Conservation (phyloP, 2,888 invertebrate species). For the Gerris lacustris region DNA sequence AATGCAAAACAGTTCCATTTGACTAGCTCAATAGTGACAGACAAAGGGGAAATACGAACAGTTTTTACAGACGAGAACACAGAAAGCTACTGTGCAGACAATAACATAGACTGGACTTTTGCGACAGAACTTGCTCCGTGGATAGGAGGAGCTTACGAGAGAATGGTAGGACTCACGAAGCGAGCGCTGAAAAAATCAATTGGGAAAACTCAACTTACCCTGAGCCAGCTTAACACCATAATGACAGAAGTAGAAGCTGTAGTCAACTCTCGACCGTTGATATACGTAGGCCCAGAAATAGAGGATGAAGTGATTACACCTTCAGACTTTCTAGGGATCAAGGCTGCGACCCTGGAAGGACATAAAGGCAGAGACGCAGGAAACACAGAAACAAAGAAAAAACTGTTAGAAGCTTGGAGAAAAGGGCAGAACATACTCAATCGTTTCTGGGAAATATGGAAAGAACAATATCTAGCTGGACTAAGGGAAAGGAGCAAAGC, state of each 20-base stretch:
- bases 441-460: no score
- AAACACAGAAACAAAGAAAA: no score
- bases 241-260: background rate
- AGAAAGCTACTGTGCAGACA: background rate
- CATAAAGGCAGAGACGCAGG: no score
- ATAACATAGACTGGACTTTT: background rate
- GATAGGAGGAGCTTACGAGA: slow-evolving; percentile 11
- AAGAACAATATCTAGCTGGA: no score
- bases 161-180: slow-evolving; percentile 5
- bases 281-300: no score
- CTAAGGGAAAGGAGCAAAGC: no score
- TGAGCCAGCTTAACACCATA: background rate
- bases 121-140: slow-evolving; percentile 10
- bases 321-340: no score
- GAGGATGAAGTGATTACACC: no score
- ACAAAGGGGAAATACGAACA: background rate
- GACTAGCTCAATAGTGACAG: background rate
- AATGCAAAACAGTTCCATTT: slow-evolving; percentile 12
- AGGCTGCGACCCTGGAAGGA: no score
- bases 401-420: no score
- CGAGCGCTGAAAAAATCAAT: slow-evolving; percentile 9
- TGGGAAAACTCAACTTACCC: background rate
- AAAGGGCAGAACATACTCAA: no score
- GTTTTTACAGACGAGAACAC: background rate
- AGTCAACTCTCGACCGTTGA: no score